These are phyloP conservation scores for Agrilus mali DNA, from an alignment of 2,888 invertebrate genomes.

Conservation along the genomic window DNA sequence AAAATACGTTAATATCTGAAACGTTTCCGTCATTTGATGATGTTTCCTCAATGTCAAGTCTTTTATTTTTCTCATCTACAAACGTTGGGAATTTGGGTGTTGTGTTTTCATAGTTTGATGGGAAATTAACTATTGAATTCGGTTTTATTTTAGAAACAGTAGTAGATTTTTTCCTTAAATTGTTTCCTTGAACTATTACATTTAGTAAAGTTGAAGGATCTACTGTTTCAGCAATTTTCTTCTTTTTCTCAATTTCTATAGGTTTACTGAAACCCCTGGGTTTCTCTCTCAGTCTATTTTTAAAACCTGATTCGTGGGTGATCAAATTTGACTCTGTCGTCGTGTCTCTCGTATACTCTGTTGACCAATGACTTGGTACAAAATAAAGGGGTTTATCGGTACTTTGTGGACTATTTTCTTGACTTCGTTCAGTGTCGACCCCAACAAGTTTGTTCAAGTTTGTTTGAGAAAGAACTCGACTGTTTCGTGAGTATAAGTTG, in stretches of 20 bases:
- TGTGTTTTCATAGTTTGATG: constrained; percentile 17
- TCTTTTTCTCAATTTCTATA: not conserved
- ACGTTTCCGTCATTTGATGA: not conserved
- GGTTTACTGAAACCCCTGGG: not conserved
- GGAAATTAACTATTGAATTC: constrained; percentile 13
- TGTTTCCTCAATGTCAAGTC: not conserved
- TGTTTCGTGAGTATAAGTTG: constrained; percentile 23
- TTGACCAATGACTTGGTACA: constrained; percentile 44
- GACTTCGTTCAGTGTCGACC: constrained; percentile 34
- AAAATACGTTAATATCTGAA: not conserved
- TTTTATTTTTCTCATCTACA: constrained; percentile 6
- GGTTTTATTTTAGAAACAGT: not conserved
- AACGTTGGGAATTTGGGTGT: constrained; percentile 18
- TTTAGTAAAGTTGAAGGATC: not conserved
- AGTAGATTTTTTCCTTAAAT: not conserved
- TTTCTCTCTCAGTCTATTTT: not conserved
- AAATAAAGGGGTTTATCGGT: constrained; percentile 37
- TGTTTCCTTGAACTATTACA: not conserved
- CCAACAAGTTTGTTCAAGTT: constrained; percentile 31
- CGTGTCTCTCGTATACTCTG: constrained; percentile 24
- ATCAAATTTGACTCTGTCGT: constrained; percentile 7
- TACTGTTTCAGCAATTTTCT: not conserved
- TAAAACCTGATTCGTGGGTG: not conserved
- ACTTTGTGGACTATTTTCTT: constrained; percentile 31
- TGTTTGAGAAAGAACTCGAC: constrained; percentile 12